Conservation (phyloP, 2,113 vertebrate genomes). For the Oenanthe oenanthe region DNA sequence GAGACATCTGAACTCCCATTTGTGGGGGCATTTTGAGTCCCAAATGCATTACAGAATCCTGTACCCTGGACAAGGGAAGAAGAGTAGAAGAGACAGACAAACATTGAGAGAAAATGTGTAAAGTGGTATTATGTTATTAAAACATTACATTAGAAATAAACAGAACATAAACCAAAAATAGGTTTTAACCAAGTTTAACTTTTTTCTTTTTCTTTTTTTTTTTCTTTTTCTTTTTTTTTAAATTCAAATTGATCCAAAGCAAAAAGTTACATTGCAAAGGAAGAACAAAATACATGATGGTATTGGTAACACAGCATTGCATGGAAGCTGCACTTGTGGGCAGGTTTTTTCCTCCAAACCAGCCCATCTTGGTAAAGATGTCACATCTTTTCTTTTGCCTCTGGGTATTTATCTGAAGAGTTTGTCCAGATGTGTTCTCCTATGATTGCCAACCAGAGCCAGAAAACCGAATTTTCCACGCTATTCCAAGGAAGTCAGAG, state of each 20-base stretch:
- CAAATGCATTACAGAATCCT: background rate
- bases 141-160: slow-evolving; percentile 66
- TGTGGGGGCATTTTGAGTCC: background rate
- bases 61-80: background rate
- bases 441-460: slow-evolving; percentile 28
- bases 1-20: background rate
- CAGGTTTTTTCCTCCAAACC: slow-evolving; percentile 20
- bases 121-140: slow-evolving; percentile 55
- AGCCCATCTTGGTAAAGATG: slow-evolving; percentile 31
- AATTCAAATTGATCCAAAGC: slow-evolving; percentile 76
- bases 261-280: slow-evolving; percentile 80
- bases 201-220: background rate
- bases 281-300: slow-evolving; percentile 78
- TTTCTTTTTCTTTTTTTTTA: slow-evolving; percentile 60
- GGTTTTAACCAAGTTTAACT: slow-evolving; percentile 68
- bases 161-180: slow-evolving; percentile 47
- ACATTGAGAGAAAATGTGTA: slow-evolving; percentile 9
- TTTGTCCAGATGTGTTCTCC: slow-evolving; percentile 39
- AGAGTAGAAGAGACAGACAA: slow-evolving; percentile 17
- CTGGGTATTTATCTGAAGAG: slow-evolving; percentile 18
- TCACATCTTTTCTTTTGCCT: slow-evolving; percentile 19
- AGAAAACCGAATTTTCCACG: slow-evolving; percentile 46
- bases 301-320: slow-evolving; percentile 65
- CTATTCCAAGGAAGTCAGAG: slow-evolving; percentile 48
- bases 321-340: slow-evolving; percentile 62